These are phyloP conservation scores for Pseudomugil tenellus DNA, from an alignment of 2,797 vertebrate genomes.

Conservation along the genomic window DNA sequence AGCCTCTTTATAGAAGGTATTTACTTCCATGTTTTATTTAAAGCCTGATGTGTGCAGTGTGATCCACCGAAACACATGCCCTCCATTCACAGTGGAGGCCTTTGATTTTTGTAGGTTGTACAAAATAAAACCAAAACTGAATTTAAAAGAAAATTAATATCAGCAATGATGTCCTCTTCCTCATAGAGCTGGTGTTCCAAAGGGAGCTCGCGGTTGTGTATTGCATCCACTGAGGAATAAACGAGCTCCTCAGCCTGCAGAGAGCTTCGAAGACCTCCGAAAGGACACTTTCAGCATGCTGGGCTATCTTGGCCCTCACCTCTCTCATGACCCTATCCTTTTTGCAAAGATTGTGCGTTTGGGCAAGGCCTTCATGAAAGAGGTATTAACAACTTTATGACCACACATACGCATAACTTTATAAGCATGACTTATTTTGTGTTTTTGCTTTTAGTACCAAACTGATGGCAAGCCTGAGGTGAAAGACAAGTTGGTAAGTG, in stretches of 20 bases:
- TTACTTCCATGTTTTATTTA: conserved; percentile 26
- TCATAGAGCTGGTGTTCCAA: conserved; percentile 91
- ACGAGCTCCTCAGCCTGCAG: conserved; percentile 89
- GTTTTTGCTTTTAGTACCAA: conserved; percentile 84
- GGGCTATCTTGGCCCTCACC: conserved; percentile 94
- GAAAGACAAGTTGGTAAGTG: conserved; percentile 93
- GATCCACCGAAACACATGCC: neutral
- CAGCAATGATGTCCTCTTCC: conserved; percentile 12
- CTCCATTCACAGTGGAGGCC: neutral
- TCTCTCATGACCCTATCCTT: conserved; percentile 94
- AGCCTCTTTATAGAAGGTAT: conserved; percentile 96
- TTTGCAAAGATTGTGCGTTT: conserved; percentile 96
- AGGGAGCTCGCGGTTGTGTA: conserved; percentile 91
- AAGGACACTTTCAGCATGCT: conserved; percentile 96
- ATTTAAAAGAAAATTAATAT: neutral
- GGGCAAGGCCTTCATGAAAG: conserved; percentile 98
- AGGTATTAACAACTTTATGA: conserved; percentile 79
- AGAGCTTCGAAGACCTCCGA: conserved; percentile 91
- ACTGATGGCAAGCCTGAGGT: conserved; percentile 86
- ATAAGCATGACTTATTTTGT: conserved; percentile 18
- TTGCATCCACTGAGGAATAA: conserved; percentile 86
- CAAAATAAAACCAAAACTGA: neutral
- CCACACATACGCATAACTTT: neutral
- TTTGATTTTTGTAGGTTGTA: neutral
- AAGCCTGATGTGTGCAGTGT: conserved; percentile 14